Percentiles rank a stretch among this genome's conserved stretches.
These are phyloP conservation scores for Oreocharis arfaki DNA, from an alignment of 2,113 vertebrate genomes.

Conservation along the genomic window DNA sequence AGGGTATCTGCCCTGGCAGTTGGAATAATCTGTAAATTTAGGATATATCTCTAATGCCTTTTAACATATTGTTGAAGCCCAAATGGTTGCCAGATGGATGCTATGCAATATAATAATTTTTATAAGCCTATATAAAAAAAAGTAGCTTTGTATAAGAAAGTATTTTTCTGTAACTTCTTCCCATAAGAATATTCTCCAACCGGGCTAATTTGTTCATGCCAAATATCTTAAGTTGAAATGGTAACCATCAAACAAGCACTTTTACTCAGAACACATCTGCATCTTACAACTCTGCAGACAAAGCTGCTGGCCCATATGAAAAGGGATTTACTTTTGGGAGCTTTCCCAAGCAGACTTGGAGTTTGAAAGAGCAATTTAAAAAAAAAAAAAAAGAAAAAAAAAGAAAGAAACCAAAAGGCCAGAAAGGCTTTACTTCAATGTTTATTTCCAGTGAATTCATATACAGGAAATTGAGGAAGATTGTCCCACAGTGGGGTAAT, in stretches of 20 bases:
- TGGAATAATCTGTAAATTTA: not conserved
- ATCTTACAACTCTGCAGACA: not conserved
- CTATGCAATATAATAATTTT: not conserved
- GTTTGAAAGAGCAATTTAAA: not conserved
- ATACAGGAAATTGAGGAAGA: not conserved
- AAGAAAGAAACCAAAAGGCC: not conserved
- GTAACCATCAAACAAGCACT: not conserved
- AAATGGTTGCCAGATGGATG: not conserved
- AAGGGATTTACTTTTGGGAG: constrained; percentile 6
- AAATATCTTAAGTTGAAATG: not conserved
- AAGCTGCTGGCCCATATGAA: not conserved
- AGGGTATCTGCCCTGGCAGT: not conserved
- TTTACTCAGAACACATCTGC: constrained; percentile 2
- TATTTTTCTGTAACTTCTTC: not conserved
- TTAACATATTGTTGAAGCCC: not conserved
- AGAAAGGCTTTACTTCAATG: not conserved
- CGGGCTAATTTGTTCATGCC: not conserved
- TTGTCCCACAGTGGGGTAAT: not conserved
- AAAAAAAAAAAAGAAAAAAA: not conserved
- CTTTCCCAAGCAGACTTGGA: constrained; percentile 4
- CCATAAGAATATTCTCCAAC: not conserved
- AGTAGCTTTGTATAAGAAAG: not conserved
- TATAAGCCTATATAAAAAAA: not conserved
- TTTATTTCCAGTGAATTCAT: not conserved
- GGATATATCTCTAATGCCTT: not conserved